Evolutionary conservation across 1,140 invertebrate genomes (phyloP).

Genomic region (Dysdera silvatica): DNA sequence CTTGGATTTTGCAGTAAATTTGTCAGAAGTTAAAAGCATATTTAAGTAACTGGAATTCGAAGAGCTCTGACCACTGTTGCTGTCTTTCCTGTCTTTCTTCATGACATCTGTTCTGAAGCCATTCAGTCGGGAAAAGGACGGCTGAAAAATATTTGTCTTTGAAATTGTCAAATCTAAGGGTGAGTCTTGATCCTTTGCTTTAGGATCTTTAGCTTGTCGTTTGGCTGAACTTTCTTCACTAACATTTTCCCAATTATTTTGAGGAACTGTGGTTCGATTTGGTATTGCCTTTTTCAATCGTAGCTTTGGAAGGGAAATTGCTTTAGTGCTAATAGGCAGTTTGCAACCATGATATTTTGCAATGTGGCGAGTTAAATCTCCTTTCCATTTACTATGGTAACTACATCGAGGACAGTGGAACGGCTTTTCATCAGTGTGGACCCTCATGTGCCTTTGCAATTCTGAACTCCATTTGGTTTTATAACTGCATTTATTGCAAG

Average conservation of each 20-base stretch:
- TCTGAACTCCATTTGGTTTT: constrained; percentile 77
- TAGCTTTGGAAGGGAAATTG: neutral
- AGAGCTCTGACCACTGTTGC: no score
- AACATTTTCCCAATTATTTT: constrained; percentile 5
- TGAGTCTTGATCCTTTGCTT: constrained; percentile 1
- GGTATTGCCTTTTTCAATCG: neutral
- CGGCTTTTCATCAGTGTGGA: constrained; percentile 50
- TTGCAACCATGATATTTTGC: constrained; percentile 42
- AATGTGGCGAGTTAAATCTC: constrained; percentile 46
- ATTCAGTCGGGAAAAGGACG: neutral
- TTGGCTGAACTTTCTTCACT: constrained; percentile 1
- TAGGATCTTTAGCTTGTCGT: neutral
- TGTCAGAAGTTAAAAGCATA: no score
- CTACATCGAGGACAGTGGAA: constrained; percentile 43
- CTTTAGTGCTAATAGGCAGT: constrained; percentile 5
- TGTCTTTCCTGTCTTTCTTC: no score
- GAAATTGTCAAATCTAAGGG: constrained; percentile 19
- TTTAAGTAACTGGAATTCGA: no score
- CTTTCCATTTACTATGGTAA: constrained; percentile 49
- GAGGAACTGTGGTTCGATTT: neutral
- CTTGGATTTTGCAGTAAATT: no score
- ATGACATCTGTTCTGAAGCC: no score
- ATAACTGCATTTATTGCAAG: constrained; percentile 64
- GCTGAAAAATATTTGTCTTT: constrained; percentile 7
- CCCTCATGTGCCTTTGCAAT: constrained; percentile 61